Evolutionary conservation across 2,888 invertebrate species (phyloP).

Genomic region (Limnephilus auricula): DNA sequence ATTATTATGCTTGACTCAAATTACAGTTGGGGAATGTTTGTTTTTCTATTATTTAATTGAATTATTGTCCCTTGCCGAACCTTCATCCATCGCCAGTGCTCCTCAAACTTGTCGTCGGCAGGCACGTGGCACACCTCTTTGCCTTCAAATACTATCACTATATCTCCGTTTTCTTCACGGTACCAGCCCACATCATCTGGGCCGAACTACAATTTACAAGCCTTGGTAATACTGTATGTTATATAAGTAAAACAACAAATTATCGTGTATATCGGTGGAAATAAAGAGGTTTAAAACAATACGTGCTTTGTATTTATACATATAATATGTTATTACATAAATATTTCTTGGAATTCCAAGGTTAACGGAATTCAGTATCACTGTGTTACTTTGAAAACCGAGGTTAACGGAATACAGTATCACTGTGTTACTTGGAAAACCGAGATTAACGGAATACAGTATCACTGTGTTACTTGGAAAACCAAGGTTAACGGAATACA

Average conservation of each 20-base stretch:
- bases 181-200: constrained; percentile 63
- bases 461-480: no score
- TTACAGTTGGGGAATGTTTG: not conserved
- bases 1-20: not conserved
- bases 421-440: no score
- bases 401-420: no score
- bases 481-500: no score
- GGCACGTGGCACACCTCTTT: constrained; percentile 74
- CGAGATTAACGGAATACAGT: no score
- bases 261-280: no score
- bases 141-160: constrained; percentile 74
- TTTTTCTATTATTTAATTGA: constrained; percentile 20
- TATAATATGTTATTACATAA: no score
- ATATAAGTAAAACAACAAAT: not conserved
- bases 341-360: not conserved
- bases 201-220: constrained; percentile 15
- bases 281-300: no score
- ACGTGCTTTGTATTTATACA: no score
- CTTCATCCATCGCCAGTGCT: constrained; percentile 77
- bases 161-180: constrained; percentile 70
- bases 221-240: not conserved
- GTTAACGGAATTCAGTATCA: no score
- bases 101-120: constrained; percentile 73
- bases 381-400: no score
- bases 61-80: constrained; percentile 69